phyloP scores from a whole-genome alignment of 2,113 vertebrate genomes.

The Morone chrysops region DNA sequence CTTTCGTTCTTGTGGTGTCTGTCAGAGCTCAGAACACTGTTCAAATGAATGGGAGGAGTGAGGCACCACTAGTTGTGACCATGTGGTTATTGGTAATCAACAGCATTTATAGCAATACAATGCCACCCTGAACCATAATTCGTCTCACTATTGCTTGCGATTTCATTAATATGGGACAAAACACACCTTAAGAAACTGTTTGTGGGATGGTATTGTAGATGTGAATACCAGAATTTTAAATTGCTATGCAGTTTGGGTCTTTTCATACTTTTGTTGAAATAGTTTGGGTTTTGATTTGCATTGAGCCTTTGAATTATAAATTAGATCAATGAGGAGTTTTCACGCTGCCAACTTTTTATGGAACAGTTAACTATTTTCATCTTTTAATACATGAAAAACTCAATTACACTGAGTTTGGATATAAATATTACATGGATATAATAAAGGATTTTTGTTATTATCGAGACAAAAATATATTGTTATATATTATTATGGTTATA shows the following conservation, averaged over 20 bases:
- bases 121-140: conserved; percentile 58
- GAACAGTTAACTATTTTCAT: conserved; percentile 39
- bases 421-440: too few relatives aligned
- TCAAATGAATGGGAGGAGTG: conserved; percentile 76
- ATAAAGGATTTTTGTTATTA: background rate
- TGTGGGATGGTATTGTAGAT: conserved; percentile 16
- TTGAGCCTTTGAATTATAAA: conserved; percentile 12
- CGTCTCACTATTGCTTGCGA: conserved; percentile 43
- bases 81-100: conserved; percentile 77
- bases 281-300: conserved; percentile 38
- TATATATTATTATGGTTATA: background rate
- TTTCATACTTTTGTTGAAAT: conserved; percentile 57
- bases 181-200: conserved; percentile 17
- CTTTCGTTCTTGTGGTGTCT: conserved; percentile 78
- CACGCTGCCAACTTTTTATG: background rate
- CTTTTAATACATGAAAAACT: background rate
- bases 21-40: conserved; percentile 74
- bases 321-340: conserved; percentile 42
- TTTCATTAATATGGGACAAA: conserved; percentile 48
- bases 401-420: background rate
- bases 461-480: background rate
- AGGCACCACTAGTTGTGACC: conserved; percentile 75
- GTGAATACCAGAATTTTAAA: conserved; percentile 26
- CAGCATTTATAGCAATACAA: conserved; percentile 74
- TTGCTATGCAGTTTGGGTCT: conserved; percentile 17